These are phyloP conservation scores for Spilogale gracilis DNA, from an alignment of 2,113 vertebrate species.

Conservation along the genomic window DNA sequence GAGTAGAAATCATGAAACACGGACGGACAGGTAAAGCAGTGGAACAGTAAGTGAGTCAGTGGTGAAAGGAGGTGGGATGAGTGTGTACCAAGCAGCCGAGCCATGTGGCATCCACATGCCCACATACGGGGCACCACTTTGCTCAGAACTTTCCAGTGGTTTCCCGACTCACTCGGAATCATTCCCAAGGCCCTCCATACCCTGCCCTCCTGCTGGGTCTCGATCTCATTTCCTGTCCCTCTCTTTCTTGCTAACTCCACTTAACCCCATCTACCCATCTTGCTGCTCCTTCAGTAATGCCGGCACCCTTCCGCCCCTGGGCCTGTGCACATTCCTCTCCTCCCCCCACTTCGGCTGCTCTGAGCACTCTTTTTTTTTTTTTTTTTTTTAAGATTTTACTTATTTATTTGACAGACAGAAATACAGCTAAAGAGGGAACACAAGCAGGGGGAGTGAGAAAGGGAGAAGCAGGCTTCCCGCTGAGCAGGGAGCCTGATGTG, in stretches of 20 bases:
- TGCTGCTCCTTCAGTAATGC: background rate
- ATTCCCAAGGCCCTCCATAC: background rate
- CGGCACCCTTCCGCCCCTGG: background rate
- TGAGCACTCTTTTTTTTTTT: background rate
- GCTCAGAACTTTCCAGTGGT: background rate
- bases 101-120: background rate
- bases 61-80: background rate
- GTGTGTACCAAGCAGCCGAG: background rate
- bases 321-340: background rate
- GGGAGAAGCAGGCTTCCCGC: too few relatives aligned
- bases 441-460: too few relatives aligned
- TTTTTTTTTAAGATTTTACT: too few relatives aligned
- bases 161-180: background rate
- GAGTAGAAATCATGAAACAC: background rate
- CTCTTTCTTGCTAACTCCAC: background rate
- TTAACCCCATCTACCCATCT: background rate
- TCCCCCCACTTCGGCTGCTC: background rate
- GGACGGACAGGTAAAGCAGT: background rate
- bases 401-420: too few relatives aligned
- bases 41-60: background rate
- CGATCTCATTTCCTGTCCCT: background rate
- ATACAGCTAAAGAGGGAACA: too few relatives aligned
- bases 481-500: too few relatives aligned
- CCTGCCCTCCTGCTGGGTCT: background rate
- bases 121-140: background rate